Evolutionary conservation across 2,113 vertebrate genomes (phyloP), one percentile per base, ranked within the genome.

Genomic region (Corythoichthys haematopterus): DNA sequence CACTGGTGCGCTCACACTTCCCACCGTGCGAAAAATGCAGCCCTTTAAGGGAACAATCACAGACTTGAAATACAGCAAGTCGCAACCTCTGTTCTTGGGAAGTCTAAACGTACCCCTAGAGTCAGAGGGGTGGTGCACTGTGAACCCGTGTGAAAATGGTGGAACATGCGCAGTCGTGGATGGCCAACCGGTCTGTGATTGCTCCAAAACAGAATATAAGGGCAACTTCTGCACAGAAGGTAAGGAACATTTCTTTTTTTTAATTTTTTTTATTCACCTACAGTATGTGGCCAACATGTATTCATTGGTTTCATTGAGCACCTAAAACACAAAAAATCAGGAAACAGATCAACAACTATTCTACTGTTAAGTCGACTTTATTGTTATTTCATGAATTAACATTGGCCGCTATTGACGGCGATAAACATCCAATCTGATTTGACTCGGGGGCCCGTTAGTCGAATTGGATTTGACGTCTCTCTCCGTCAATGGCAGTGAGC

Each of bases 221-320:
- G 97, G 97, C 80, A 95, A 91, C 77, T 94, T 95, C 79, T 99
- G 97, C 90, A 96, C 88, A 1, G 94, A 99, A 98, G 97, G 97
- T 99, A 96, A 84, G 0, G 0, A 7, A 65, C 36, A 1, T 5
- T 5, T 12, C 6, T 46, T 43, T 38, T 0, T 57, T 56, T 1
- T 9, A 35, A 48, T 43, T 38, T 0, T 57, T 56, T 1, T 9
- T 40, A 48, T 64, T 59, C 51, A 53, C n/a, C 2, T 20, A 66
- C n/a, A 60, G 15, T 3, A 3, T 60, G 52, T 40, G 12, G 38
- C 48, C 51, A 4, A 3, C 28, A 65, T 65, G 57, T 65, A 70
- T 14, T 74, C 20, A 28, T 28, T 28, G 20, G 20, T 28, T 28
- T 28, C 20, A 28, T 28, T 28, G 20, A 28, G 20, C 20, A 28